Percentiles rank a stretch among this genome's conserved stretches.
phyloP scores from a whole-genome alignment of 2,797 vertebrate genomes.

The Pseudochirops cupreus region DNA sequence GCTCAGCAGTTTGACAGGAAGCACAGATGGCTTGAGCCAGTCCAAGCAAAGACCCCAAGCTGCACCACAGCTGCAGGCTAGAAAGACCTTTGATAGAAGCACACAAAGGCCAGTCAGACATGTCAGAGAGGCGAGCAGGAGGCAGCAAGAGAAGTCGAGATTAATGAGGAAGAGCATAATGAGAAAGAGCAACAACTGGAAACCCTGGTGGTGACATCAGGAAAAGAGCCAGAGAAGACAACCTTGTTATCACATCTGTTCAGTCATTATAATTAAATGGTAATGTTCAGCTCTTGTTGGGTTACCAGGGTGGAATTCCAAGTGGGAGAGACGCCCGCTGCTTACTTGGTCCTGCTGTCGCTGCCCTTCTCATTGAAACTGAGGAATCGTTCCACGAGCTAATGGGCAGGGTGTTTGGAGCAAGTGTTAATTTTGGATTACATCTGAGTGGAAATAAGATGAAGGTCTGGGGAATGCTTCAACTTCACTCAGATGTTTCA shows the following conservation, averaged over 20 bases:
- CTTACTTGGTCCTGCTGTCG: slow-evolving; percentile 39
- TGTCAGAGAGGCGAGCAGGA: slow-evolving; percentile 59
- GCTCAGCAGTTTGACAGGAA: slow-evolving; percentile 33
- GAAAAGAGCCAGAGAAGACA: slow-evolving; percentile 80
- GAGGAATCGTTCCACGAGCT: slow-evolving; percentile 67
- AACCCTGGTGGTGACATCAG: slow-evolving; percentile 81
- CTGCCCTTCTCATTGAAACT: slow-evolving; percentile 67
- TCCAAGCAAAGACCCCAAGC: slow-evolving; percentile 45
- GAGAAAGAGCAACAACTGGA: slow-evolving; percentile 78
- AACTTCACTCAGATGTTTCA: slow-evolving; percentile 78
- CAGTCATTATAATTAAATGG: slow-evolving; percentile 79
- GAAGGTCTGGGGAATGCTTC: slow-evolving; percentile 78
- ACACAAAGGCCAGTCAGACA: slow-evolving; percentile 60
- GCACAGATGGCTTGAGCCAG: slow-evolving; percentile 64
- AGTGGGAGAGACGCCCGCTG: slow-evolving; percentile 59
- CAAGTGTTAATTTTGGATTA: slow-evolving; percentile 83
- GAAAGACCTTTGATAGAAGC: slow-evolving; percentile 30
- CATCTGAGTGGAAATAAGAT: slow-evolving; percentile 80
- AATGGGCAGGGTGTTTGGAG: slow-evolving; percentile 77
- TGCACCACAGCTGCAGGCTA: slow-evolving; percentile 38
- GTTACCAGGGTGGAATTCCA: slow-evolving; percentile 74
- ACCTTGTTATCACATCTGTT: slow-evolving; percentile 82
- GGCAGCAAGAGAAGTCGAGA: slow-evolving; percentile 74
- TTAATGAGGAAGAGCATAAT: slow-evolving; percentile 77
- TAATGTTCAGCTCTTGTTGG: slow-evolving; percentile 72